A percentile compares a stretch with the other conserved stretches of the same genome.
Conservation (phyloP, 2,797 vertebrate species). For the Petrocephalus sullivani region DNA sequence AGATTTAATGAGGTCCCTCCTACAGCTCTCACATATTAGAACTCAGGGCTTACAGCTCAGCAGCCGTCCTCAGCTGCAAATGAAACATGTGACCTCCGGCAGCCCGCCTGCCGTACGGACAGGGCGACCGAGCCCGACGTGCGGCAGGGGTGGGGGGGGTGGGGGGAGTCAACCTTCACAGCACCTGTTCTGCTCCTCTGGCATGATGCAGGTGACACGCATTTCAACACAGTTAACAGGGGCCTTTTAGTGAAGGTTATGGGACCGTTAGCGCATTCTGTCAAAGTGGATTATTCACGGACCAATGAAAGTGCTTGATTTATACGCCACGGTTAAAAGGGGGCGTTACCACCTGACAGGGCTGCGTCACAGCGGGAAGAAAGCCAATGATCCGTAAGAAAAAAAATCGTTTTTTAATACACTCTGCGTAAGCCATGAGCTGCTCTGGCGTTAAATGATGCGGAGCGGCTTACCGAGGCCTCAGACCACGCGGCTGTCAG, state of each 20-base stretch:
- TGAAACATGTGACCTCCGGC: neutral
- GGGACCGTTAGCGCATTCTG: neutral
- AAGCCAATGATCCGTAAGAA: neutral
- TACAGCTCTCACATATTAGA: neutral
- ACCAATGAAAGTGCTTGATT: neutral
- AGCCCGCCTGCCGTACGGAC: neutral
- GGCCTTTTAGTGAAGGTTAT: neutral
- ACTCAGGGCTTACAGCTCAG: neutral
- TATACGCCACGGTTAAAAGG: neutral
- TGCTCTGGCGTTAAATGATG: neutral
- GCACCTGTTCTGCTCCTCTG: neutral
- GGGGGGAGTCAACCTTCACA: neutral
- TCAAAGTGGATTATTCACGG: conserved; percentile 12
- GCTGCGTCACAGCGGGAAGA: neutral
- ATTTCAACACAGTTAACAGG: neutral
- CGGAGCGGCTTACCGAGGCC: neutral
- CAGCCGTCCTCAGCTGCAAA: neutral
- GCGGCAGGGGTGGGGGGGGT: neutral
- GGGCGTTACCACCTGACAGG: neutral
- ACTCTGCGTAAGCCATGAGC: neutral
- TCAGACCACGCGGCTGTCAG: neutral
- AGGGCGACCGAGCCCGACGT: neutral
- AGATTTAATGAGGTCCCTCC: neutral
- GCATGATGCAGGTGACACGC: neutral
- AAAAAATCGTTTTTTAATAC: conserved; percentile 9